Evolutionary conservation across 2,113 vertebrate genomes (phyloP).

Genomic region (Xerus inauris): DNA sequence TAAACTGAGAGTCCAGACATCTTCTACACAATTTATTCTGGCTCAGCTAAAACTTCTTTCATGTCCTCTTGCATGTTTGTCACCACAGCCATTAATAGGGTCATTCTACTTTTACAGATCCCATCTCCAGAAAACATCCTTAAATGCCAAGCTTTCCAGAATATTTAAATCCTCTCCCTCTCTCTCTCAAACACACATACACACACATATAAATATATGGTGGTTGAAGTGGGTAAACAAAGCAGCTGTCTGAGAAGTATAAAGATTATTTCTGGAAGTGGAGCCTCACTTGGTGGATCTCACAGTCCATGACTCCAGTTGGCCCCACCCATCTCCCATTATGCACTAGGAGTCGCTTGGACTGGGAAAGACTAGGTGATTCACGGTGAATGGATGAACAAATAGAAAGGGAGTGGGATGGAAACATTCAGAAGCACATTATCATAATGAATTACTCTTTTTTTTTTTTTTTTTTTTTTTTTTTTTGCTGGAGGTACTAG

Average conservation of each 20-base stretch:
- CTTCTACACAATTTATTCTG: background rate
- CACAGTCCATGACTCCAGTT: background rate
- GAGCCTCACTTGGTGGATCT: background rate
- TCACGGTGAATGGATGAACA: rapidly evolving
- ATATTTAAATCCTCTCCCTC: background rate
- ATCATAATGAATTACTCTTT: too few species aligned
- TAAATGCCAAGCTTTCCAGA: background rate
- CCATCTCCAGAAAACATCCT: background rate
- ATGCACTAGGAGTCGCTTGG: background rate
- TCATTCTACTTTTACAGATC: background rate
- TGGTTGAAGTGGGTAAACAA: background rate
- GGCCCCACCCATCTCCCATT: background rate
- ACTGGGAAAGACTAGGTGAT: background rate
- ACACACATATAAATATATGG: background rate
- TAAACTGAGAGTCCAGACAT: background rate
- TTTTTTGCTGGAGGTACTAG: too few species aligned
- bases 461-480: too few species aligned
- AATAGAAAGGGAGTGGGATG: background rate
- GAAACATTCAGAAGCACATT: too few species aligned
- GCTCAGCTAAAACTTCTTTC: background rate
- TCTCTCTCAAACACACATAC: background rate
- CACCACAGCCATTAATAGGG: background rate
- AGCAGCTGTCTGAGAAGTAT: background rate
- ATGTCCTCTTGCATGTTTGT: background rate
- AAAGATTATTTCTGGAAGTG: background rate